Evolutionary conservation across 2,888 invertebrate genomes (phyloP).

Genomic region (Eurytoma californica): DNA sequence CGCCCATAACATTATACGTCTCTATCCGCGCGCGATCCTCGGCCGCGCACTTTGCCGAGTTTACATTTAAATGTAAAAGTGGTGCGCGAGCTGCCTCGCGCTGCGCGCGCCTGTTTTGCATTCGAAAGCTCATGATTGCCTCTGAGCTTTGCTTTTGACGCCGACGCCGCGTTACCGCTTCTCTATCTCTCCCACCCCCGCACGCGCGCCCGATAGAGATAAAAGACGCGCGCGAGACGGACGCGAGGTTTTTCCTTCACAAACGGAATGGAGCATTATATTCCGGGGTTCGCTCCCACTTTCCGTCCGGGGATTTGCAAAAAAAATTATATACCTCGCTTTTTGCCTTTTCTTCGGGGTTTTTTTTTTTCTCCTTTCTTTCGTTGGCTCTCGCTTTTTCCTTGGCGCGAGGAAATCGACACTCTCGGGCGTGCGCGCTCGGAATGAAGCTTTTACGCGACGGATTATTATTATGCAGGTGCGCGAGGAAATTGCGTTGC

Average conservation of each 20-base stretch:
- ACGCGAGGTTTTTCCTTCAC: neutral
- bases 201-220: neutral
- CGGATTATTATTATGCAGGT: conserved; percentile 14
- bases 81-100: conserved; percentile 58
- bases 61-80: conserved; percentile 76
- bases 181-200: neutral
- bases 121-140: conserved; percentile 76
- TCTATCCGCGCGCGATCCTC: conserved; percentile 55
- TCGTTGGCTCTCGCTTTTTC: too few species aligned
- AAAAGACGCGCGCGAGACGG: neutral
- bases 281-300: neutral
- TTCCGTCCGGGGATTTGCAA: too few species aligned
- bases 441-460: conserved; percentile 42
- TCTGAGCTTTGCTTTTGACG: conserved; percentile 75
- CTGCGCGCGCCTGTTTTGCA: conserved; percentile 72
- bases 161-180: conserved; percentile 8
- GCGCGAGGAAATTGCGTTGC: conserved; percentile 31
- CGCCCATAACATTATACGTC: conserved; percentile 53
- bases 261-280: conserved; percentile 11
- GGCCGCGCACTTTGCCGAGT: conserved; percentile 71
- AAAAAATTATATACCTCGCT: neutral
- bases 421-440: neutral
- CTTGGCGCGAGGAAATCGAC: too few species aligned
- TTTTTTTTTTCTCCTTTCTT: too few species aligned
- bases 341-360: too few species aligned